Conservation (phyloP, 1,140 invertebrate species). For the Chymomyza costata region DNA sequence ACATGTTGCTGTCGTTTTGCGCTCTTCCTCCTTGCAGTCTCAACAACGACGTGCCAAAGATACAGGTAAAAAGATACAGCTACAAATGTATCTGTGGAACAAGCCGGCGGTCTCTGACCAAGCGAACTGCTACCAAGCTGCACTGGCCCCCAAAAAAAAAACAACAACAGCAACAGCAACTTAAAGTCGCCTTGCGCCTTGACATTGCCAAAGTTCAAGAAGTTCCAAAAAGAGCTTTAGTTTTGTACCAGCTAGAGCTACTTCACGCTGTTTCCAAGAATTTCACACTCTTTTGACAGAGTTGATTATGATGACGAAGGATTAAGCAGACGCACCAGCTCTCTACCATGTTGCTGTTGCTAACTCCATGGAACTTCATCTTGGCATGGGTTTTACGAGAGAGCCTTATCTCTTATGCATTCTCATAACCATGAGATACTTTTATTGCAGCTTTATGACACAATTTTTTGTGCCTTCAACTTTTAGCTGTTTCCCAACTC, state of each 20-base stretch:
- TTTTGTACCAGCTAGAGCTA: conserved; percentile 8
- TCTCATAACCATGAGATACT: conserved; percentile 47
- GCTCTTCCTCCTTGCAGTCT: conserved; percentile 1
- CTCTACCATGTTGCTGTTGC: no score
- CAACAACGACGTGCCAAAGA: conserved; percentile 51
- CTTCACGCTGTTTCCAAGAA: conserved; percentile 53
- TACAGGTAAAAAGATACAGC: conserved; percentile 68
- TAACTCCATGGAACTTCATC: no score
- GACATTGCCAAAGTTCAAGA: conserved; percentile 57
- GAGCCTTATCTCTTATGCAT: conserved; percentile 15
- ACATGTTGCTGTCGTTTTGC: conserved; percentile 55
- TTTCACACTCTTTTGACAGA: conserved; percentile 50
- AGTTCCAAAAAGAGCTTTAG: conserved; percentile 16
- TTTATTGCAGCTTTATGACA: conserved; percentile 51
- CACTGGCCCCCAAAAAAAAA: conserved; percentile 46
- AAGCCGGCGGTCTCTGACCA: no score
- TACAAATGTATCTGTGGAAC: conserved; percentile 62
- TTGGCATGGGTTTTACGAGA: no score
- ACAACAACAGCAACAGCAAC: no score
- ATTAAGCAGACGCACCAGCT: conserved; percentile 42
- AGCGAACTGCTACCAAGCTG: conserved; percentile 37
- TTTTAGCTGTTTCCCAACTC: no score
- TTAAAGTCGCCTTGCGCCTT: no score
- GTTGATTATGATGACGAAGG: conserved; percentile 62
- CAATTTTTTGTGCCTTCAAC: conserved; percentile 31